phyloP scores from a whole-genome alignment of 2,888 invertebrate genomes.

The Cosmorhoe ocellata region DNA sequence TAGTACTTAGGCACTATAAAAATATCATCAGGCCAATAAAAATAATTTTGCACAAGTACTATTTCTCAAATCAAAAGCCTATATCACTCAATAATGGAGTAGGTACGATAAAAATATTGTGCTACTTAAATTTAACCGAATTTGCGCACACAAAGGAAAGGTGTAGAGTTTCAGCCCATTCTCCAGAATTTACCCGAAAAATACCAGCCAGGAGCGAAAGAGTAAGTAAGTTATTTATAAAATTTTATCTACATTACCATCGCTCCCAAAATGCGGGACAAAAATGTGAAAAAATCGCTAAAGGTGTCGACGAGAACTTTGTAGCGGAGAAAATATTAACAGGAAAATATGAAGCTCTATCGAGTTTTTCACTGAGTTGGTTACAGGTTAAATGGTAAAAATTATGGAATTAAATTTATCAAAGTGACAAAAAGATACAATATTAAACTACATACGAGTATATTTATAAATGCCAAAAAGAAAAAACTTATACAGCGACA shows the following conservation, averaged over 20 bases:
- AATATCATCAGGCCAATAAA: too few species aligned
- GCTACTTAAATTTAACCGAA: conserved; percentile 9
- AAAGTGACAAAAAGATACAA: too few species aligned
- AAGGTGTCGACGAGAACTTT: conserved; percentile 34
- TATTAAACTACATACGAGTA: too few species aligned
- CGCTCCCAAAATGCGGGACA: conserved; percentile 19
- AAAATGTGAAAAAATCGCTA: conserved; percentile 16
- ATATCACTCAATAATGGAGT: conserved; percentile 1
- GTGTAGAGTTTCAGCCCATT: conserved; percentile 7
- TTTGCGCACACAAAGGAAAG: conserved; percentile 15
- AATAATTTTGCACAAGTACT: too few species aligned
- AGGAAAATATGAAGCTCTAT: conserved; percentile 30
- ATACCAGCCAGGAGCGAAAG: conserved; percentile 7
- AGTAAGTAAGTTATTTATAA: conserved; percentile 33
- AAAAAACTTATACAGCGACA: too few species aligned
- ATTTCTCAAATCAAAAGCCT: neutral
- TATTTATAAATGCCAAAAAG: too few species aligned
- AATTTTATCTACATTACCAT: conserved; percentile 34
- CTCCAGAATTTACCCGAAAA: conserved; percentile 10
- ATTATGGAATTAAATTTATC: neutral
- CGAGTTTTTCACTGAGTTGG: neutral
- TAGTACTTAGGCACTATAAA: too few species aligned
- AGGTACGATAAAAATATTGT: conserved; percentile 10
- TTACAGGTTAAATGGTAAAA: neutral
- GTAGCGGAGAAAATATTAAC: conserved; percentile 35